A percentile compares a stretch with the other conserved stretches of the same genome.
phyloP scores from a whole-genome alignment of 2,113 vertebrate genomes.

The Acinonyx jubatus region DNA sequence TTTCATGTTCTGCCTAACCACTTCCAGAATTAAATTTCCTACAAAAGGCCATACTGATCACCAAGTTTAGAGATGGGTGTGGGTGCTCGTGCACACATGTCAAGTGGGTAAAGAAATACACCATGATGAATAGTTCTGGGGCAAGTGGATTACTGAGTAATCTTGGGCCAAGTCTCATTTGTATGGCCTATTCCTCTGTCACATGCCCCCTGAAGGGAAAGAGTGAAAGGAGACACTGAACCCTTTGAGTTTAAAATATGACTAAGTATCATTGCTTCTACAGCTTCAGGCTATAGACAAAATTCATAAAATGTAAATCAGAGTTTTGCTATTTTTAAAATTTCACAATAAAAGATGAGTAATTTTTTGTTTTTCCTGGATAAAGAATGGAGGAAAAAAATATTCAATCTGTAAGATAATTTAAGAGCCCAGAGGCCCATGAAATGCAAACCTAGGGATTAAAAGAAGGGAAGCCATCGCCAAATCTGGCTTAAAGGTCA shows the following conservation, averaged over 20 bases:
- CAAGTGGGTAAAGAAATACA: not conserved
- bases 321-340: slow-evolving; percentile 22
- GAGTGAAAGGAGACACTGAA: not conserved
- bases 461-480: not conserved
- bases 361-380: not conserved
- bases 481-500: not conserved
- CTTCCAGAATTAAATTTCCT: slow-evolving; percentile 3
- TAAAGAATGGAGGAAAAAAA: not conserved
- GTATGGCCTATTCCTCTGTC: not conserved
- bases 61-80: not conserved
- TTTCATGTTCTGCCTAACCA: not conserved
- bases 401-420: not conserved
- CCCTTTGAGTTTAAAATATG: not conserved
- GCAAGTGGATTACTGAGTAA: not conserved
- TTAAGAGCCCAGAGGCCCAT: not conserved
- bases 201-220: not conserved
- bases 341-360: not conserved
- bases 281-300: not conserved
- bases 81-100: too few species aligned
- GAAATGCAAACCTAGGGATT: not conserved
- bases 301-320: slow-evolving; percentile 28
- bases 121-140: not conserved
- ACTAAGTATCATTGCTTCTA: not conserved
- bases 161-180: not conserved
- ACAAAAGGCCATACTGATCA: not conserved